Base-by-base conservation (phyloP, 2,113 vertebrate genomes). In the Prinia subflava region DNA sequence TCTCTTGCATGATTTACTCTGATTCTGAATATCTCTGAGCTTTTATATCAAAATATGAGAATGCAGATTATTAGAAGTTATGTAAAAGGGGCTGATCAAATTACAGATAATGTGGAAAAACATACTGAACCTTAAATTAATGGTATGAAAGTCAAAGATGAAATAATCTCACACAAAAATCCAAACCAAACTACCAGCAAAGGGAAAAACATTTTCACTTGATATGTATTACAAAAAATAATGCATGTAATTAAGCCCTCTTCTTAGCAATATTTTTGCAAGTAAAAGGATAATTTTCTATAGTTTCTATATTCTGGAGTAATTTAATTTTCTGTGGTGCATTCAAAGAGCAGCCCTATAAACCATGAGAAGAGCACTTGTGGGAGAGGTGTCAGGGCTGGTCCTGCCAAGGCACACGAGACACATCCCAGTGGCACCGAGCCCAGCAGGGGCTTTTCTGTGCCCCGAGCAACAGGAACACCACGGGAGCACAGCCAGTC, bases 61-160 rank as follows among this genome's bases (percentile, higher is more conserved):
- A 92, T 76, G 28, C 28, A 90, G 65, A 89, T 94, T 83, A 68
- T 63, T 76, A 76, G 64, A 81, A 82, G 20, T 81, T 84, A 65
- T 65, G 56, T 52, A 81, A 86, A 68, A 25, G 17, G 6, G 22
- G 28, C 22, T n/a, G 76, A 94, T 93, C 69, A 90, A 90, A 62
- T 94, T 73, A 70, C 65, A 84, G 65, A 76, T 81, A 83, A 81
- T 49, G 46, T 76, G 53, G 52, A 94, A 90, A 95, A 96, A 41
- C 18, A 82, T 22, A 57, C 60, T 53, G 69, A 80, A 93, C 64
- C 20, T 70, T 59, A 65, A 83, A 83, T 89, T 55, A 86, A 70
- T 13, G 35, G 13, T 42, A 53, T 19, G 13, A 30, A 68, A 87
- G 11, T 19, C 79, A 81, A 90, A 85, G 60, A 78, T 31, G 4